phyloP scores from a whole-genome alignment of 2,113 vertebrate genomes.

The Cairina moschata region DNA sequence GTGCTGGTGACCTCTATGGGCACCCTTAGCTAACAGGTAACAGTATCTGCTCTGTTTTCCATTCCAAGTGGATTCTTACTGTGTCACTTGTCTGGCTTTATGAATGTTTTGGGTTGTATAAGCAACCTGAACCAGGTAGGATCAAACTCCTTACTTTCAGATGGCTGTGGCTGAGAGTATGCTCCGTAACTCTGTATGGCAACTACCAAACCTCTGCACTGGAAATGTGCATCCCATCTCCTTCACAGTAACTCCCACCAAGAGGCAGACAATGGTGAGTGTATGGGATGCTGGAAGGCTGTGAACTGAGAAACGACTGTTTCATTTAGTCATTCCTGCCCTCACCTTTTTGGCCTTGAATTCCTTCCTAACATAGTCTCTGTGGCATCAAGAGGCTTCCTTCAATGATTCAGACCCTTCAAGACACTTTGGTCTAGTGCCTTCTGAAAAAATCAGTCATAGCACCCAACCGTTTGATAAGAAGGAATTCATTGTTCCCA shows the following conservation, averaged over 20 bases:
- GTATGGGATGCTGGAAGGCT: background rate
- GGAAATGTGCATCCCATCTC: background rate
- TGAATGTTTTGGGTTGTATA: background rate
- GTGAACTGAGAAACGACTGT: background rate
- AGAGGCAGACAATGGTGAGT: background rate
- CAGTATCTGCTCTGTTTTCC: background rate
- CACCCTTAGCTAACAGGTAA: background rate
- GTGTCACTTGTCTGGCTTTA: background rate
- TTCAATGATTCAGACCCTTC: background rate
- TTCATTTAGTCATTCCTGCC: background rate
- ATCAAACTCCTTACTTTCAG: background rate
- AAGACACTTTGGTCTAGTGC: background rate
- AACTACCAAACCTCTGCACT: background rate
- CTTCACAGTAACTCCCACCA: background rate
- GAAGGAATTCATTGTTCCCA: slow-evolving; percentile 18
- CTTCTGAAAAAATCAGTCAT: background rate
- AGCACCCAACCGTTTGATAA: slow-evolving; percentile 43
- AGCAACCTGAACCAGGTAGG: background rate
- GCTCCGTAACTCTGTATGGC: background rate
- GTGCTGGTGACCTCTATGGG: background rate
- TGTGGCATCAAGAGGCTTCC: background rate
- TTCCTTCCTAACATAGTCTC: background rate
- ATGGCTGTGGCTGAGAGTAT: background rate
- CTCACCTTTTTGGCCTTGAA: background rate
- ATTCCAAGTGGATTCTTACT: background rate